Conservation (phyloP, 2,888 invertebrate genomes). For the Calameuta idolon region DNA sequence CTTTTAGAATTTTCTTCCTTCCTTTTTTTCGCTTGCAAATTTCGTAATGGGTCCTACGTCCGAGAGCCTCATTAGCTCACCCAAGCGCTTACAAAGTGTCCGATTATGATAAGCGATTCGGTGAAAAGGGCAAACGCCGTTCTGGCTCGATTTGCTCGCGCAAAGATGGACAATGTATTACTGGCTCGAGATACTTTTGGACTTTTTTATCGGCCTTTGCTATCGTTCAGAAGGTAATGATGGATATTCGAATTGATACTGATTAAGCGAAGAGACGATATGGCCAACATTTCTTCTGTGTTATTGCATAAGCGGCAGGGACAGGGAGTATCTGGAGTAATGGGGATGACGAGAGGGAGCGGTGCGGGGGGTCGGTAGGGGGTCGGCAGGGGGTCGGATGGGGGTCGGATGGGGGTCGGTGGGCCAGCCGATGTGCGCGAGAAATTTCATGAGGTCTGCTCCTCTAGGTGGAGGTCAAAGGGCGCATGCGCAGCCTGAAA, state of each 20-base stretch:
- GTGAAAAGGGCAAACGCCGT: conserved; percentile 16
- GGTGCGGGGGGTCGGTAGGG: conserved; percentile 18
- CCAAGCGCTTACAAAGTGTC: conserved; percentile 36
- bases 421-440: not conserved
- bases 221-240: not conserved
- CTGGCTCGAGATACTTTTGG: too few relatives aligned
- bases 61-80: conserved; percentile 34
- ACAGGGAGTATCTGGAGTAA: conserved; percentile 20
- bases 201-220: not conserved
- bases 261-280: not conserved
- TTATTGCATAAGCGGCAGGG: not conserved
- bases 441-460: conserved; percentile 1
- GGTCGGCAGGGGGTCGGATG: not conserved
- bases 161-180: not conserved
- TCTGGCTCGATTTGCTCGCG: not conserved
- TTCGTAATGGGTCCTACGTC: conserved; percentile 23
- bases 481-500: conserved; percentile 61
- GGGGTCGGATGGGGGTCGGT: conserved; percentile 18
- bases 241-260: not conserved
- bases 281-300: not conserved
- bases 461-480: conserved; percentile 22
- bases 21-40: conserved; percentile 12
- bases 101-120: conserved; percentile 39
- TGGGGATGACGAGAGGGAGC: conserved; percentile 27
- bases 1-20: conserved; percentile 6